Evolutionary conservation across 1,140 invertebrate genomes (phyloP).

Genomic region (Lordiphosa stackelbergi): DNA sequence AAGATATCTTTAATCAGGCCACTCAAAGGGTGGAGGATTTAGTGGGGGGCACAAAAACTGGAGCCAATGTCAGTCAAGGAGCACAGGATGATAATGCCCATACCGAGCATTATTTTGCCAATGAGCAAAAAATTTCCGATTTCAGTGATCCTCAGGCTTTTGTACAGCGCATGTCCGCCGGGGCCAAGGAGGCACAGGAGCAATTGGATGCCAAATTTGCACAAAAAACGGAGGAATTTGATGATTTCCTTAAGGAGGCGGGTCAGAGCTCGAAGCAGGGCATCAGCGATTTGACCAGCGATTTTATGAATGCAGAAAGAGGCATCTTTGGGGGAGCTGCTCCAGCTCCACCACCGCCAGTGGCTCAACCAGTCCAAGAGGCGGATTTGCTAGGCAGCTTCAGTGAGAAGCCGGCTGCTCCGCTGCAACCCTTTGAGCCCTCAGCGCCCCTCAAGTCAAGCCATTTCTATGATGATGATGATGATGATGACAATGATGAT

Average conservation of each 20-base stretch:
- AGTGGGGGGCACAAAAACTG: not conserved
- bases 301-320: slow-evolving; percentile 72
- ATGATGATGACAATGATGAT: slow-evolving; percentile 44
- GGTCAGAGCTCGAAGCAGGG: slow-evolving; percentile 44
- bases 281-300: slow-evolving; percentile 47
- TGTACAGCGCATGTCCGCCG: slow-evolving; percentile 67
- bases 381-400: slow-evolving; percentile 57
- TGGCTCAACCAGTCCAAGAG: slow-evolving; percentile 10
- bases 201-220: slow-evolving; percentile 66
- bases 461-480: slow-evolving; percentile 46
- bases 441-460: slow-evolving; percentile 33
- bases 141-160: slow-evolving; percentile 65
- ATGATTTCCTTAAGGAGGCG: slow-evolving; percentile 50
- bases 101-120: slow-evolving; percentile 68
- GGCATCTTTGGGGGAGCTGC: slow-evolving; percentile 32
- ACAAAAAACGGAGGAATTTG: slow-evolving; percentile 53
- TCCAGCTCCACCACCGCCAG: slow-evolving; percentile 4
- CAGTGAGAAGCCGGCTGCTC: slow-evolving; percentile 31
- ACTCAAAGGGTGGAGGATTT: slow-evolving; percentile 32
- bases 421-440: slow-evolving; percentile 42
- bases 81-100: slow-evolving; percentile 71
- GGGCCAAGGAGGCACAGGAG: slow-evolving; percentile 65
- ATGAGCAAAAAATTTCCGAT: slow-evolving; percentile 66
- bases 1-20: slow-evolving; percentile 52
- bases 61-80: slow-evolving; percentile 43